A percentile compares a stretch with the other conserved stretches of the same genome.
phyloP scores from a whole-genome alignment of 2,797 vertebrate species.

The Macrochelys suwanniensis region DNA sequence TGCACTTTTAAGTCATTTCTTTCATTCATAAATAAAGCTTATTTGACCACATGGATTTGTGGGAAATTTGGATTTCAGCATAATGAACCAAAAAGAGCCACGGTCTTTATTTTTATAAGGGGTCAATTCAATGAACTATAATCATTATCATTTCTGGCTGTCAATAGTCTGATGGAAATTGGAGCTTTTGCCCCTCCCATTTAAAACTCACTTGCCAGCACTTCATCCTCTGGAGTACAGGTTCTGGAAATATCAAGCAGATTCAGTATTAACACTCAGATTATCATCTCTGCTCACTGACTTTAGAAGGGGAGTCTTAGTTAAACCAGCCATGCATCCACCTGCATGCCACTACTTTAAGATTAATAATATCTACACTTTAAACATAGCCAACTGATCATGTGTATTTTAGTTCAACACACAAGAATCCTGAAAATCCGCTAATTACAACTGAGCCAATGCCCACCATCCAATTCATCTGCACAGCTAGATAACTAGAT shows the following conservation, averaged over 20 bases:
- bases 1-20: neutral
- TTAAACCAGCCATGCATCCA: neutral
- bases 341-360: neutral
- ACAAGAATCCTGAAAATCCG: neutral
- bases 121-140: neutral
- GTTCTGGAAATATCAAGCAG: neutral
- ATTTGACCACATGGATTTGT: neutral
- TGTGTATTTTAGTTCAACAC: neutral
- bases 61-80: neutral
- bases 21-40: neutral
- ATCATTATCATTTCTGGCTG: neutral
- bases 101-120: slow-evolving; percentile 6
- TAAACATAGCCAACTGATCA: neutral
- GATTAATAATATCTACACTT: neutral
- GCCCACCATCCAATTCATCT: neutral
- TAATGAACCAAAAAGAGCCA: neutral
- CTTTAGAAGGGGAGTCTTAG: neutral
- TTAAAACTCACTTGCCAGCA: neutral
- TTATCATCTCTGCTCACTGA: neutral
- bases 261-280: neutral
- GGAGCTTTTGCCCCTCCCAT: neutral
- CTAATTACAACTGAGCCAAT: neutral
- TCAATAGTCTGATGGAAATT: neutral
- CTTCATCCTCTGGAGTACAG: neutral
- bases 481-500: slow-evolving; percentile 27